These are phyloP conservation scores for Arvicanthis niloticus DNA, from an alignment of 2,113 vertebrate species.

Conservation along the genomic window DNA sequence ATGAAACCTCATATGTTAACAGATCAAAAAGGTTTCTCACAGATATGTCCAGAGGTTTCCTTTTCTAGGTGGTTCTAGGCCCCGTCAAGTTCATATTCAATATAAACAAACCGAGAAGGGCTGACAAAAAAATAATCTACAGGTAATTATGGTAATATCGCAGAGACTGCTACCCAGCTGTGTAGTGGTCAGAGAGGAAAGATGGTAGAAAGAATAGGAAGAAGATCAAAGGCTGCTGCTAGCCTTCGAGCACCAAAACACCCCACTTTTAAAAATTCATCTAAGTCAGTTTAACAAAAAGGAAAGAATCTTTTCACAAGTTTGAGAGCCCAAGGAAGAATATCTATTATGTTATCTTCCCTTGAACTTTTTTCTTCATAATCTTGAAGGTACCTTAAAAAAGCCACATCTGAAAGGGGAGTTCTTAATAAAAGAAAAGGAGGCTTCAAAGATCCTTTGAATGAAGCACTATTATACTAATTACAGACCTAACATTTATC, in stretches of 20 bases:
- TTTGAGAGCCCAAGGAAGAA: constrained; percentile 57
- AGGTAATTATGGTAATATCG: neutral
- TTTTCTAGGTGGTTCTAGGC: neutral
- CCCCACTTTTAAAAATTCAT: constrained; percentile 64
- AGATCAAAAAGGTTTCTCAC: neutral
- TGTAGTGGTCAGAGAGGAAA: constrained; percentile 44
- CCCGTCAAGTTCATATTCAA: neutral
- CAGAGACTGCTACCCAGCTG: neutral
- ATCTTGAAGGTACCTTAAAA: constrained; percentile 68
- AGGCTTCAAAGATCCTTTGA: constrained; percentile 72
- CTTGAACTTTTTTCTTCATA: constrained; percentile 68
- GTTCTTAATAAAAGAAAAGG: constrained; percentile 66
- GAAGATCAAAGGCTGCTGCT: constrained; percentile 6
- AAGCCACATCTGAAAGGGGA: constrained; percentile 63
- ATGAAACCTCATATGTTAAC: neutral
- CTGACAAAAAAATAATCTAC: neutral
- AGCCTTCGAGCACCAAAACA: constrained; percentile 41
- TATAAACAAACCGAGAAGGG: neutral
- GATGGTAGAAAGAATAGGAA: neutral
- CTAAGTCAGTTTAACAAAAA: constrained; percentile 60
- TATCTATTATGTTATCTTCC: constrained; percentile 49
- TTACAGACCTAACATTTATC: constrained; percentile 56
- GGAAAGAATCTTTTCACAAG: constrained; percentile 56
- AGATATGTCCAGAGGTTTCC: neutral
- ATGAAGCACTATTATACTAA: constrained; percentile 72